These are phyloP conservation scores for Trochalopteron elliotii DNA, from an alignment of 2,113 vertebrate species.

Conservation along the genomic window DNA sequence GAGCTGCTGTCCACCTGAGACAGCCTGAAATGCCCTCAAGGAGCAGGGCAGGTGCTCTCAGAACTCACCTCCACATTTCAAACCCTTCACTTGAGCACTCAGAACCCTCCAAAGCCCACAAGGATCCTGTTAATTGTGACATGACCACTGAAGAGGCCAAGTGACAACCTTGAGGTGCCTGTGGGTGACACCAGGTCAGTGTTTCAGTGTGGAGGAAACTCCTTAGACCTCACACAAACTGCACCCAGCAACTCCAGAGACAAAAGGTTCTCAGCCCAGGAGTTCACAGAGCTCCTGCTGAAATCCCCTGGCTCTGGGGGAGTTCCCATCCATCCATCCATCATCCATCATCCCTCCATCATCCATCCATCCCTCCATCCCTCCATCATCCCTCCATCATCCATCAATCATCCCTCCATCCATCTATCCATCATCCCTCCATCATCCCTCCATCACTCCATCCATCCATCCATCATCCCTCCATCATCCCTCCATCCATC, in stretches of 20 bases:
- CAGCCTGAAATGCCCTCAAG: neutral
- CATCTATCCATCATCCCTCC: too few species aligned
- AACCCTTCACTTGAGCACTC: neutral
- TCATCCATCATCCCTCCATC: too few species aligned
- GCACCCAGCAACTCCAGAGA: neutral
- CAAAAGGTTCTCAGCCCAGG: neutral
- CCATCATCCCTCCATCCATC: too few species aligned
- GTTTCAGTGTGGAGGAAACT: neutral
- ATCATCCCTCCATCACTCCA: too few species aligned
- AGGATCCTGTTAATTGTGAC: rapidly evolving
- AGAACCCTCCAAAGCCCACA: neutral
- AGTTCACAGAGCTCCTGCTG: neutral
- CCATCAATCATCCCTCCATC: too few species aligned
- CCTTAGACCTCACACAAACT: neutral
- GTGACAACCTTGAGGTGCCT: too few species aligned
- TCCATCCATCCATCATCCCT: too few species aligned
- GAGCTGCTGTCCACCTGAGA: neutral
- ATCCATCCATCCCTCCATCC: too few species aligned
- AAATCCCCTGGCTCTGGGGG: neutral
- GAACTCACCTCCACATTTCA: neutral
- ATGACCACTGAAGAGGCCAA: rapidly evolving
- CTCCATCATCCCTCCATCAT: too few species aligned
- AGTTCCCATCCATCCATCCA: neutral
- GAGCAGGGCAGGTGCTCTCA: neutral
- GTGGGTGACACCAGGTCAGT: rapidly evolving